These are phyloP conservation scores for pig (Sus scrofa) DNA, from an alignment of 2,113 vertebrate species.

Conservation along the genomic window DNA sequence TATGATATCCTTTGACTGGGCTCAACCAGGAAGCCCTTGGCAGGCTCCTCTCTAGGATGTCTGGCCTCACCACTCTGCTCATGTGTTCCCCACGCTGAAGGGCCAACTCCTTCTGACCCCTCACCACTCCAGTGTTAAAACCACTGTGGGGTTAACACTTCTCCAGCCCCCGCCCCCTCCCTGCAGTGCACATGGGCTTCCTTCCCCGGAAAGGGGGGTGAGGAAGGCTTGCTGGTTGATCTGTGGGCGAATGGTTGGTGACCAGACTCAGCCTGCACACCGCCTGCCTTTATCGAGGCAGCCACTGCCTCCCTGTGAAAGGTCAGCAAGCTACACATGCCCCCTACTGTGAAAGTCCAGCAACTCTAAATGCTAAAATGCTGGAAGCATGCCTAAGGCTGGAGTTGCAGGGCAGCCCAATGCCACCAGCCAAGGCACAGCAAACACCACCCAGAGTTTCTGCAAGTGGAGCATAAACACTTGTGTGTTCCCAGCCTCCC, in stretches of 20 bases:
- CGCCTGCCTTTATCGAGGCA: background rate
- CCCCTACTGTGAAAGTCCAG: background rate
- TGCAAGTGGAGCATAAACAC: constrained; percentile 66
- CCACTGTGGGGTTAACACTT: accelerated
- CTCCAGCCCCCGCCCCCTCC: background rate
- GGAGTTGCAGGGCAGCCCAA: background rate
- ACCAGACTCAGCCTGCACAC: background rate
- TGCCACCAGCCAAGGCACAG: constrained; percentile 12
- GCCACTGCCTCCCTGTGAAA: background rate
- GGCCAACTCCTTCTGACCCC: background rate
- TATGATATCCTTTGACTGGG: background rate
- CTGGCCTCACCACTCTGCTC: background rate
- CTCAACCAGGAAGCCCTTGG: background rate
- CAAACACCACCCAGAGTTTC: constrained; percentile 75
- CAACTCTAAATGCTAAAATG: background rate
- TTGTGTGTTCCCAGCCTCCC: constrained; percentile 71
- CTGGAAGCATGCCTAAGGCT: constrained; percentile 51
- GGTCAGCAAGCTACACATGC: background rate
- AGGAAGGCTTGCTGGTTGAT: background rate
- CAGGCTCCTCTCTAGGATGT: background rate
- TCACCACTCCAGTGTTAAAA: background rate
- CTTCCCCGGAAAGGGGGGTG: accelerated
- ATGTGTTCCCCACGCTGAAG: background rate
- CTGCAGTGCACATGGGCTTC: background rate
- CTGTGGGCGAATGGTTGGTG: background rate